Evolutionary conservation across 2,888 invertebrate genomes (phyloP).

Genomic region (Ormia ochracea): DNA sequence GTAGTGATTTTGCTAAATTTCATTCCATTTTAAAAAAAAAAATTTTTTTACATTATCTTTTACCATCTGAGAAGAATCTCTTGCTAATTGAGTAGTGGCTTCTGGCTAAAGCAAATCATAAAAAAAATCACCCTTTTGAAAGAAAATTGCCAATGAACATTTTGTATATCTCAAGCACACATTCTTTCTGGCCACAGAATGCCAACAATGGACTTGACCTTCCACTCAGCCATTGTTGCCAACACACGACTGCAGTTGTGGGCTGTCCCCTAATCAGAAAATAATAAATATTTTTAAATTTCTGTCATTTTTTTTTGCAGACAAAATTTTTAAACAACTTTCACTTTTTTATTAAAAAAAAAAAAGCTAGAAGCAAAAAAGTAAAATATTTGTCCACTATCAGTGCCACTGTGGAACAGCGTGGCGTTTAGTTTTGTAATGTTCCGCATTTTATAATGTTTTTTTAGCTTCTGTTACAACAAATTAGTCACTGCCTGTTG

Average conservation of each 20-base stretch:
- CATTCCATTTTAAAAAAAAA: no score
- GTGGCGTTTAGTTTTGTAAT: background rate
- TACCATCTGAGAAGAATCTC: no score
- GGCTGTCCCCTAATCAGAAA: background rate
- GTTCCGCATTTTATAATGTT: conserved; percentile 3
- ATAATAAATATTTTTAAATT: conserved; percentile 46
- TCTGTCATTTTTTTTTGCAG: conserved; percentile 23
- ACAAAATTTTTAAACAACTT: conserved; percentile 51
- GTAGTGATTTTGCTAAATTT: no score
- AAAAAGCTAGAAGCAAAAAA: background rate
- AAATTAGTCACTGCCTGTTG: background rate
- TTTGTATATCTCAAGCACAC: background rate
- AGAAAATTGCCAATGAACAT: background rate
- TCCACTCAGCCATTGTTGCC: background rate
- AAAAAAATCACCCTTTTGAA: background rate
- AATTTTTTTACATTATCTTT: no score
- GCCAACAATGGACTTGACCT: conserved; percentile 56
- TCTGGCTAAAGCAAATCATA: no score
- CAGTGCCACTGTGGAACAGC: background rate
- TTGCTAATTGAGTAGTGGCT: no score
- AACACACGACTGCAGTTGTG: no score
- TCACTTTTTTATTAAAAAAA: conserved; percentile 37
- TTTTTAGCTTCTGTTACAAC: background rate
- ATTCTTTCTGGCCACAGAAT: conserved; percentile 11
- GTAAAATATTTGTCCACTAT: background rate